Percentiles rank a stretch among this genome's conserved stretches.
Conservation (phyloP, 2,797 vertebrate genomes). For the Melanotaenia trifasciata region DNA sequence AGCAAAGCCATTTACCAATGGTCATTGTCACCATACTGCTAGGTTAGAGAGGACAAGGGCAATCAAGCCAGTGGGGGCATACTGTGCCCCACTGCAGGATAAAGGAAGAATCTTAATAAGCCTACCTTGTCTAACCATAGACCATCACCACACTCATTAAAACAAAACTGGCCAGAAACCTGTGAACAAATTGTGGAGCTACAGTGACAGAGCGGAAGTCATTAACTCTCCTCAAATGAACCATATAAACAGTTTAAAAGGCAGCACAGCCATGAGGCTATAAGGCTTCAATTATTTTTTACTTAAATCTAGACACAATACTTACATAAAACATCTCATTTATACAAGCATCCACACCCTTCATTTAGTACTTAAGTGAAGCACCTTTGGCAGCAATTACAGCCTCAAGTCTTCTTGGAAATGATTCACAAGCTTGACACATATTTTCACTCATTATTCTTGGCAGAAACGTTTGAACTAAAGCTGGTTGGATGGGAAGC, state of each 20-base stretch:
- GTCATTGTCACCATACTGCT: conserved; percentile 28
- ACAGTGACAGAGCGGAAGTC: conserved; percentile 41
- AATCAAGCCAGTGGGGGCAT: conserved; percentile 19
- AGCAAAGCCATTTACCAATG: conserved; percentile 10
- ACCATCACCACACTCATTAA: conserved; percentile 60
- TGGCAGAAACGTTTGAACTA: neutral
- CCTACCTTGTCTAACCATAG: conserved; percentile 27
- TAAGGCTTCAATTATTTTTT: neutral
- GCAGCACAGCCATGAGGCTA: neutral
- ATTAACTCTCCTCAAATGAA: conserved; percentile 37
- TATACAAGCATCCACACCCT: neutral
- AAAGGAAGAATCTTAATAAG: conserved; percentile 59
- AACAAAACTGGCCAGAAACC: conserved; percentile 49
- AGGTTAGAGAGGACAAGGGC: conserved; percentile 27
- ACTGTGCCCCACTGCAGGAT: conserved; percentile 14
- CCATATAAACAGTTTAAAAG: conserved; percentile 3
- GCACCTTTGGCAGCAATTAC: neutral
- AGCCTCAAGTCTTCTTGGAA: neutral
- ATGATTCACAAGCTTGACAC: neutral
- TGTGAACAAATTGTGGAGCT: conserved; percentile 43
- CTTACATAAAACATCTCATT: neutral
- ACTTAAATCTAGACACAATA: neutral
- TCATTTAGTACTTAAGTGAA: neutral
- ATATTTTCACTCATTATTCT: neutral
- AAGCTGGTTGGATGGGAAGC: neutral